Base-by-base conservation (phyloP, 2,888 invertebrate genomes). In the Alloplasta piceator region DNA sequence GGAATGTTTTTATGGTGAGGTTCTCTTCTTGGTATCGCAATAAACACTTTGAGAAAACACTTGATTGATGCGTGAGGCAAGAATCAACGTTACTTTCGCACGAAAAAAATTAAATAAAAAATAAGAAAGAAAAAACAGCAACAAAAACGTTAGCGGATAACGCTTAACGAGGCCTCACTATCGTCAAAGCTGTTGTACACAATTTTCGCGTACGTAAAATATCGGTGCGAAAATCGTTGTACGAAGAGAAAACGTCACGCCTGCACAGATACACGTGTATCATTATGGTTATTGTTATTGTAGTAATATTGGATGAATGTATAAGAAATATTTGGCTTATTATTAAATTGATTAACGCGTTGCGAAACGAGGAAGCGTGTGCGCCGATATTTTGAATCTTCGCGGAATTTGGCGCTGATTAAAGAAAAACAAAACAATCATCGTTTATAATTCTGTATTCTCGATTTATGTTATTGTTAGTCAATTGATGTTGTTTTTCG, bases 271-370 rank as follows among this genome's bases (percentile, higher is more conserved):
- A 26, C 26, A 26, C 26, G 26, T n/a, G 12, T 12, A 56, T 56
- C 9, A 16, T 16, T 55, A 55, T 16, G 1, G 6, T 7, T 55
- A 55, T 16, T 55, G 55, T 55, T 14, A 36, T 36, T 10, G 26
- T 3, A 26, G 26, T 26, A 26, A 26, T 26, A 56, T 36, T 6
- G 48, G 6, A 46, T 14, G 4, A 71, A 39, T 66, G 52, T 9
- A 66, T 58, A 66, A 71, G 43, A 70, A 68, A 80, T 36, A 16
- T 12, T 41, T 26, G 66, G 71, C 60, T 66, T 71, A 75, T 66
- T 71, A 75, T 80, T 80, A 61, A 80, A 71, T 64, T 80, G 60
- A 67, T 80, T 75, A 71, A 48, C 75, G 46, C 71, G n/a, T 60
- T 66, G 60, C 6, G 48, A 60, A 46, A 52, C 60, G 52, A 64